phyloP scores from a whole-genome alignment of 2,797 vertebrate genomes.

The Cercopithecus hamlyni region DNA sequence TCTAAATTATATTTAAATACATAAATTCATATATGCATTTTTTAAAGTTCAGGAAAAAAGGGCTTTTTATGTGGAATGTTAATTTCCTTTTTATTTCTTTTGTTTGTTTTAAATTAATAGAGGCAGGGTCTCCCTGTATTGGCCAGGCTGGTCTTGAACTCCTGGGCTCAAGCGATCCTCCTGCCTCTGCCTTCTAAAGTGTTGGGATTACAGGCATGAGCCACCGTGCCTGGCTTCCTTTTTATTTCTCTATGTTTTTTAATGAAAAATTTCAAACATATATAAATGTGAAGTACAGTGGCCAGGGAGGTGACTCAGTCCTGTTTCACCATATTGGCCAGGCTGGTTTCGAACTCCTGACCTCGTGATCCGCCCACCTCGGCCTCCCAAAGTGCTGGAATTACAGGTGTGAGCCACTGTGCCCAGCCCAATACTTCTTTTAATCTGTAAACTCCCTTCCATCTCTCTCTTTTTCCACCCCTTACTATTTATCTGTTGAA shows the following conservation, averaged over 20 bases:
- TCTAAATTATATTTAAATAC: not conserved
- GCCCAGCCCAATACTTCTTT: not conserved
- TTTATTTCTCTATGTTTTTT: conserved; percentile 14
- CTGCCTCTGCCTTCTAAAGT: not conserved
- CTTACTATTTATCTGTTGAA: not conserved
- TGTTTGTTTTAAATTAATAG: not conserved
- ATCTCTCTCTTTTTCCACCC: not conserved
- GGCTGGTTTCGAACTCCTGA: not conserved
- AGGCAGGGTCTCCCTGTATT: not conserved
- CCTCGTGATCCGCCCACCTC: not conserved
- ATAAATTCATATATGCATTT: not conserved
- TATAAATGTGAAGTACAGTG: not conserved
- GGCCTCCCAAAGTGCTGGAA: not conserved
- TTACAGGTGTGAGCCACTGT: not conserved
- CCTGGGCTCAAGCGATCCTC: not conserved
- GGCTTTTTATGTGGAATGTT: not conserved
- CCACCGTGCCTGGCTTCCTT: not conserved
- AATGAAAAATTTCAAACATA: conserved; percentile 13
- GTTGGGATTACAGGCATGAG: not conserved
- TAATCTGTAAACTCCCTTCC: not conserved
- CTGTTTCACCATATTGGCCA: not conserved
- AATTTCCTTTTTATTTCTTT: not conserved
- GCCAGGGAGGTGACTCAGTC: not conserved
- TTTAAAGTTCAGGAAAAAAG: not conserved
- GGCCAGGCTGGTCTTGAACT: not conserved